phyloP scores from a whole-genome alignment of 2,888 invertebrate genomes.

The Apodemia hepburni region DNA sequence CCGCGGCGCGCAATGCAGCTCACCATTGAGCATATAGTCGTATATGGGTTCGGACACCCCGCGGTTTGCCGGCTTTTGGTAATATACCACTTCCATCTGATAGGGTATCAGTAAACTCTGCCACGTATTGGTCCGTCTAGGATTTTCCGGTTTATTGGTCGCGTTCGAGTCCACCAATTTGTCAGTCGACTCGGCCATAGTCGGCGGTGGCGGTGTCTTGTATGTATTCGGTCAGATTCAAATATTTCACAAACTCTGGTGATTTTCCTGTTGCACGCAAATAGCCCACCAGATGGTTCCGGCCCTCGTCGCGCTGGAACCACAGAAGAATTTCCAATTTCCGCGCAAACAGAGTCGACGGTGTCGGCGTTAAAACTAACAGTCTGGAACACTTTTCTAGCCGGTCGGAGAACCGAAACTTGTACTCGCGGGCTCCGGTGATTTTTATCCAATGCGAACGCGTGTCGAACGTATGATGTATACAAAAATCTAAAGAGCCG shows the following conservation, averaged over 20 bases:
- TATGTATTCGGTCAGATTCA: too few species aligned
- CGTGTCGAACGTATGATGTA: neutral
- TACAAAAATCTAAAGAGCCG: constrained; percentile 12
- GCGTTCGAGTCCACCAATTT: neutral
- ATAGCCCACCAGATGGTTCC: neutral
- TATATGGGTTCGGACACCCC: neutral
- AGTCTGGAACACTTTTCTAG: constrained; percentile 1
- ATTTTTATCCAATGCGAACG: constrained; percentile 11
- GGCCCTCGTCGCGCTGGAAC: neutral
- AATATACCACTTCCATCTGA: constrained; percentile 14
- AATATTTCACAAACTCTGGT: too few species aligned
- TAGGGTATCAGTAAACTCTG: constrained; percentile 10
- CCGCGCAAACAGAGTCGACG: constrained; percentile 1
- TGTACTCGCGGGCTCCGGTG: constrained; percentile 12
- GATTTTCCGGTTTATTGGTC: neutral
- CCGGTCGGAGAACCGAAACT: constrained; percentile 10
- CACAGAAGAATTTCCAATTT: neutral
- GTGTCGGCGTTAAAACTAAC: constrained; percentile 5
- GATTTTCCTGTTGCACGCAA: neutral
- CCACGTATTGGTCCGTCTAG: constrained; percentile 10
- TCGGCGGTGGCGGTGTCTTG: neutral
- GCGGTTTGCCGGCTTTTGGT: neutral
- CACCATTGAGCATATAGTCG: neutral
- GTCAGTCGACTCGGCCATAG: neutral
- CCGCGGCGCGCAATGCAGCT: neutral